Evolutionary conservation across 2,797 vertebrate genomes (phyloP), one percentile per base, ranked within the genome.

Genomic region (Stomatorhinus walkeri): DNA sequence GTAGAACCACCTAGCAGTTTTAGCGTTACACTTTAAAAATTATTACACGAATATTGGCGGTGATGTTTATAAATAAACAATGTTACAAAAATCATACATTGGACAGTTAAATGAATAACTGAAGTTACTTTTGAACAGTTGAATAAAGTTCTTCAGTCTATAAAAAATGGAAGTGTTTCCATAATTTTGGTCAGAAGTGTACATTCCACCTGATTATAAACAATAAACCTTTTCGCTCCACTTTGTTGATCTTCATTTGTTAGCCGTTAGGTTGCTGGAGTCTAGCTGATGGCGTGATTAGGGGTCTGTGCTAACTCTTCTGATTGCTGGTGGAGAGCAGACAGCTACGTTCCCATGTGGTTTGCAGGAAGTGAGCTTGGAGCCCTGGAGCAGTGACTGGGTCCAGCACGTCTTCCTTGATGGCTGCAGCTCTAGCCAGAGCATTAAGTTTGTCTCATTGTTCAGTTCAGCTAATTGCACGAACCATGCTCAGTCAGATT

Each of bases 301-400:
- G 2, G 43, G 10, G 56, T 61, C 4, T 51, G 22, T 83, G 81
- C 46, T 79, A 48, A 84, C 81, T 84, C 54, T 36, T 61, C 83
- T 64, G 56, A 40, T 81, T 51, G 64, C 24, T 48, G 56, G 79
- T 36, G 76, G 87, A 61, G 36, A 91, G 91, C n/a, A 91, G 81
- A 72, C 89, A 64, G 83, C 51, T 61, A 76, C 46, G 46, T 40
- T 43, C 40, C 64, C 79, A 9, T 61, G 32, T 49, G 19, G n/a
- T 56, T 54, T 46, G 22, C 43, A 84, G 81, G 81, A 49, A 84
- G 43, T 49, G 19, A 83, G 79, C 79, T 48, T 24, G 43, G 79
- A 22, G 79, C 43, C 36, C 19, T 7, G 46, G 81, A 84, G 81
- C 81, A 24, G 40, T 10, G 81, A 9, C 43, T 49, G n/a, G 22